Conservation (phyloP, 2,113 vertebrate species). For the Thinocorus orbignyianus region DNA sequence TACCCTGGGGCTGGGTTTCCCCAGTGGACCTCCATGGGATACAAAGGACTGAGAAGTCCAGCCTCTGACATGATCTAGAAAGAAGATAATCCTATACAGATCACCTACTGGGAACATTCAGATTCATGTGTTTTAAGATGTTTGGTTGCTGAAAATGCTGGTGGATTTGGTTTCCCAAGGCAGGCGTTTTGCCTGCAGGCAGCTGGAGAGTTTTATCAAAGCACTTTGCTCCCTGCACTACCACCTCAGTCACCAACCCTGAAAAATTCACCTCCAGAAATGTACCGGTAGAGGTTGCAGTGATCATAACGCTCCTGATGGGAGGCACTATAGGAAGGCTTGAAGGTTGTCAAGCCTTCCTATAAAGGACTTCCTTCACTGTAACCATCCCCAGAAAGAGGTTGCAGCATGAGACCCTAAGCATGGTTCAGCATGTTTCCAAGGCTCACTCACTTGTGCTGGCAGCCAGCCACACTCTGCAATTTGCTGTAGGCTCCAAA, state of each 20-base stretch:
- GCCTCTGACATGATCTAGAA: background rate
- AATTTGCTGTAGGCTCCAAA: background rate
- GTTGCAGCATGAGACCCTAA: background rate
- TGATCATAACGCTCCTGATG: background rate
- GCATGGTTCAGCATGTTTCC: accelerated
- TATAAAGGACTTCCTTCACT: background rate
- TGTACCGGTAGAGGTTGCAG: background rate
- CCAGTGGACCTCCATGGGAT: background rate
- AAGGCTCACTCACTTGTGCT: accelerated
- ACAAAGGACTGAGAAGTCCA: background rate
- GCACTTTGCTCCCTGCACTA: accelerated
- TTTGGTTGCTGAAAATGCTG: background rate
- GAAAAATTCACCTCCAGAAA: background rate
- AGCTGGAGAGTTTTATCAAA: background rate
- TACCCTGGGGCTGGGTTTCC: background rate
- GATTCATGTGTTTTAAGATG: background rate
- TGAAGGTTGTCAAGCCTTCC: background rate
- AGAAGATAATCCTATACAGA: background rate
- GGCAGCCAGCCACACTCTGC: background rate
- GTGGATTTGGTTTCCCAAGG: background rate
- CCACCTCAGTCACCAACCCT: background rate
- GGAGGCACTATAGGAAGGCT: background rate
- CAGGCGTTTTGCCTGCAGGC: accelerated
- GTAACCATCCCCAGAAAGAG: background rate
- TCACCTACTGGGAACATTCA: background rate